These are phyloP conservation scores for Diadophis punctatus DNA, from an alignment of 2,113 vertebrate genomes.

Conservation along the genomic window DNA sequence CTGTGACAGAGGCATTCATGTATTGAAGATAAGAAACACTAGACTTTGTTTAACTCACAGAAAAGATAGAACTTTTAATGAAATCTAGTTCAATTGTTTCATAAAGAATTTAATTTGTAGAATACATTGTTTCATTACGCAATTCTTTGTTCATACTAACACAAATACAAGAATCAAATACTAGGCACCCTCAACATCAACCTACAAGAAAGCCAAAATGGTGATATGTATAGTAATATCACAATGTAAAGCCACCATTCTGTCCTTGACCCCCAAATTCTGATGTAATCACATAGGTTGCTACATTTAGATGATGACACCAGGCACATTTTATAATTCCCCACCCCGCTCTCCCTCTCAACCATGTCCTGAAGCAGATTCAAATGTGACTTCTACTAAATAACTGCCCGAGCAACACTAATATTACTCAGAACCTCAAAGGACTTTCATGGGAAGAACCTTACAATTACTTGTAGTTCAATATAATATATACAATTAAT, in stretches of 20 bases:
- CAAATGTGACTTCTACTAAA: not conserved
- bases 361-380: not conserved
- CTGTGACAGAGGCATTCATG: not conserved
- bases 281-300: not conserved
- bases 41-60: not conserved
- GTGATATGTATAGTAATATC: not conserved
- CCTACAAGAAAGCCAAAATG: not conserved
- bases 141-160: not conserved
- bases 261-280: not conserved
- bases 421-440: not conserved
- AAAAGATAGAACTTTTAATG: not conserved
- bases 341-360: not conserved
- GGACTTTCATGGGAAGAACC: not conserved
- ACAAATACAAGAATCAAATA: not conserved
- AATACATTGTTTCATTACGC: not conserved
- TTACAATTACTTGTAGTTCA: not conserved
- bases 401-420: not conserved
- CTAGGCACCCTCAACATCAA: not conserved
- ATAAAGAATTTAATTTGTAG: not conserved
- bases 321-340: not conserved
- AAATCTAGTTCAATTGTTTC: not conserved
- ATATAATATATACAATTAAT: not conserved
- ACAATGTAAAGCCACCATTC: not conserved
- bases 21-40: not conserved
- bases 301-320: not conserved